Base-by-base conservation (phyloP, 2,113 vertebrate genomes). In the Rhabdornis inornatus region DNA sequence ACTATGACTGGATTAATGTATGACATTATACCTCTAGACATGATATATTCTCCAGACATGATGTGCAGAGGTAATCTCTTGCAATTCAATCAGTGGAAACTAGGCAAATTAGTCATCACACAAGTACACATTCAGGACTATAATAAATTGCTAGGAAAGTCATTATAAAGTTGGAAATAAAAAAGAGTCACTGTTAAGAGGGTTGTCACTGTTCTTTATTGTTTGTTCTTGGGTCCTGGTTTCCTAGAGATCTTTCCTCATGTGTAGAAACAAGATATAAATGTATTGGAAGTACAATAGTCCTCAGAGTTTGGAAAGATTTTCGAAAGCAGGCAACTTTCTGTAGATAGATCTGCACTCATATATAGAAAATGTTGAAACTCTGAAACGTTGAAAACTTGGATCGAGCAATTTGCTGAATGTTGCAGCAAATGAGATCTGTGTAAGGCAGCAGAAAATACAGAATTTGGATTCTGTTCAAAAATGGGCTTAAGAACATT, bases 21-120 rank as follows among this genome's bases (percentile, higher is more conserved):
- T 47, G 47, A 74, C 82, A 93, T 93, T 95, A 77, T 90, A 89
- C 30, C 57, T 89, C 84, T 71, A 81, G 76, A 96, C 60, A 66
- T 88, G 78, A 96, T 92, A 35, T 89, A 95, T 95, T 88, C 84
- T 83, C 52, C 33, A 90, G 82, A 63, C 69, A 81, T 91, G 63
- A 95, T 94, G 70, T 93, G 79, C 87, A 87, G 82, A 94, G 94
- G 83, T 74, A 86, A 93, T 89, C 71, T 95, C 77, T 79, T 90
- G 70, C 93, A 83, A 84, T 95, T 95, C 80, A 95, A 85, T 94
- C 81, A 90, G 81, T 75, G 81, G 57, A 91, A 95, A 91, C 65
- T 77, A 77, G 79, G 68, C 94, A 94, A 96, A 96, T 95, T 96
- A 96, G 87, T 96, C 68, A 79, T 88, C 11, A 6, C 45, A 72